Percentiles rank a stretch among this genome's conserved stretches.
Conservation (phyloP, 1,140 invertebrate genomes). For the Vollenhovia emeryi region DNA sequence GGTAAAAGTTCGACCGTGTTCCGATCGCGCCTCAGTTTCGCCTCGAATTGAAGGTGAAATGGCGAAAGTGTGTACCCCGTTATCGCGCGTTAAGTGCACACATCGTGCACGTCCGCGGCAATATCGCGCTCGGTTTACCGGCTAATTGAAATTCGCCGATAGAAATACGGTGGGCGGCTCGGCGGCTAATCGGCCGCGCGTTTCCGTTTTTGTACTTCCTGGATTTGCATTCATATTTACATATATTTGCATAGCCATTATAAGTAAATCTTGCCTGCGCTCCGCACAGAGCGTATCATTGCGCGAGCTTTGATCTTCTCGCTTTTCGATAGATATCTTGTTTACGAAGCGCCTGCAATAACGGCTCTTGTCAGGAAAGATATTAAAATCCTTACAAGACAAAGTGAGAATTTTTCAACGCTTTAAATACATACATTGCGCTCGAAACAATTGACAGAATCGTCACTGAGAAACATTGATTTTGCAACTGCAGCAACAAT, state of each 20-base stretch:
- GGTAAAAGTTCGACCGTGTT: background rate
- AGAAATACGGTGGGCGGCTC: constrained; percentile 33
- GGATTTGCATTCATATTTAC: constrained; percentile 27
- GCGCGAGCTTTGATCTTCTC: background rate
- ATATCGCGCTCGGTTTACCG: constrained; percentile 37
- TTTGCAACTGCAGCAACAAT: too few relatives aligned
- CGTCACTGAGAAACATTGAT: too few relatives aligned
- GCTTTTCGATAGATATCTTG: background rate
- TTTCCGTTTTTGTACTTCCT: constrained; percentile 26
- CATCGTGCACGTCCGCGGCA: background rate
- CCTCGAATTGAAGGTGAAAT: constrained; percentile 60
- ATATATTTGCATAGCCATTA: constrained; percentile 9
- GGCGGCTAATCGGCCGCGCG: constrained; percentile 1
- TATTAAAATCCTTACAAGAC: background rate
- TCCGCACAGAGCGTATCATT: background rate
- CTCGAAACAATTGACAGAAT: background rate
- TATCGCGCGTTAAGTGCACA: constrained; percentile 26
- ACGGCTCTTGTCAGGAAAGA: background rate
- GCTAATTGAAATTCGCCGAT: constrained; percentile 37
- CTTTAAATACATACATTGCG: background rate
- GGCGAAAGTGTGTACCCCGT: constrained; percentile 55
- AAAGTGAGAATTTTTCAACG: background rate
- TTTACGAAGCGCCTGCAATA: background rate
- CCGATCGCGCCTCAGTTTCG: constrained; percentile 52
- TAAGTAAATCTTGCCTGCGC: background rate